Percentiles rank a stretch among this genome's conserved stretches.
phyloP scores from a whole-genome alignment of 1,140 invertebrate genomes.

The Brachystomella parvula region DNA sequence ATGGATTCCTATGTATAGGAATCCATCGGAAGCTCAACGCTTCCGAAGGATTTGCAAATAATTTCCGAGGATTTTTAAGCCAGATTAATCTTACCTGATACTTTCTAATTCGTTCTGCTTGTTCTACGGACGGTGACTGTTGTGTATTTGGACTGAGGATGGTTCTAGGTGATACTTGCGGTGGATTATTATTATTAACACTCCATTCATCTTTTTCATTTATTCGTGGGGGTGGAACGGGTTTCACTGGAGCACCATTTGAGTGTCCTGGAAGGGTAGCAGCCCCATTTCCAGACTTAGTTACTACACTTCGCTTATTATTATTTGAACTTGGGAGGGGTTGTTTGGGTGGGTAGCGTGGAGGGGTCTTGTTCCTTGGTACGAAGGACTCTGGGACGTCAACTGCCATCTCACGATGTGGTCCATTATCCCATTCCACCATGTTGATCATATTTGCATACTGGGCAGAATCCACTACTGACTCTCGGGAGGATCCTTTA shows the following conservation, averaged over 20 bases:
- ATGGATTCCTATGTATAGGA: too few species aligned
- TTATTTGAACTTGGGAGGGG: slow-evolving; percentile 36
- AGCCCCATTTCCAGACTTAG: slow-evolving; percentile 28
- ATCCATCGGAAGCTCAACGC: too few species aligned
- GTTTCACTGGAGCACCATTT: slow-evolving; percentile 47
- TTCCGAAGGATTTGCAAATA: too few species aligned
- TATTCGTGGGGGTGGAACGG: slow-evolving; percentile 65
- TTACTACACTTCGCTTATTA: slow-evolving; percentile 39
- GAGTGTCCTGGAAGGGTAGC: slow-evolving; percentile 31
- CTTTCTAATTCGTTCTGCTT: slow-evolving; percentile 80
- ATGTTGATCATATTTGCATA: slow-evolving; percentile 42
- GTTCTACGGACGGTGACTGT: slow-evolving; percentile 60
- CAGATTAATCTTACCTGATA: slow-evolving; percentile 73
- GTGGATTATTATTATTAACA: slow-evolving; percentile 43
- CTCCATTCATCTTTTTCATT: slow-evolving; percentile 49
- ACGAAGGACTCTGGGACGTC: slow-evolving; percentile 95
- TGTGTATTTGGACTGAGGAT: slow-evolving; percentile 27
- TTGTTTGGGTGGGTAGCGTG: slow-evolving; percentile 66
- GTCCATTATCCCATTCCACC: slow-evolving; percentile 49
- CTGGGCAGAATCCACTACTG: slow-evolving; percentile 33
- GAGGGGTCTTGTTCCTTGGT: slow-evolving; percentile 79
- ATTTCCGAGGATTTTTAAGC: neutral
- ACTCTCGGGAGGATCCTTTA: slow-evolving; percentile 36
- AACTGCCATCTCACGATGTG: slow-evolving; percentile 93
- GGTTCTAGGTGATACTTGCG: slow-evolving; percentile 52